Percentiles rank a stretch among this genome's conserved stretches.
These are phyloP conservation scores for Haplochromis burtoni DNA, from an alignment of 2,113 vertebrate species.

Conservation along the genomic window DNA sequence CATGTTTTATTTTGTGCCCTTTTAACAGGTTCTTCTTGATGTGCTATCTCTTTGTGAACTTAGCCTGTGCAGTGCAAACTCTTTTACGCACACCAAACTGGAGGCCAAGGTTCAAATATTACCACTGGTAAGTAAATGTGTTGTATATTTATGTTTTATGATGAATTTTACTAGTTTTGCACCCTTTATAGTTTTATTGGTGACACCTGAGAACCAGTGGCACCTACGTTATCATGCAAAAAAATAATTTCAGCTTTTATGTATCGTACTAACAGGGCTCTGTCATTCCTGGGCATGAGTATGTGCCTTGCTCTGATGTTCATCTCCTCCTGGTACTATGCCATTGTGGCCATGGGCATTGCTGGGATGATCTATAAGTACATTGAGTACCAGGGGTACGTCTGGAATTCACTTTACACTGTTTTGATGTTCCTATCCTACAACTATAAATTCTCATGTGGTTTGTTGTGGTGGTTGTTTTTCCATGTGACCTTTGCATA, in stretches of 20 bases:
- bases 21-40: conserved; percentile 93
- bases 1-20: neutral
- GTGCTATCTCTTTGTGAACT: conserved; percentile 98
- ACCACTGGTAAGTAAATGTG: conserved; percentile 84
- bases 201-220: neutral
- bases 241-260: neutral
- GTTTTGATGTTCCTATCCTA: neutral
- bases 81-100: conserved; percentile 94
- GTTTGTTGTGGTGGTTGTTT: neutral
- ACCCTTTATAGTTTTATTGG: neutral
- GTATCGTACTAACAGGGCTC: conserved; percentile 70
- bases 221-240: neutral
- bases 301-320: conserved; percentile 98
- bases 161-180: neutral
- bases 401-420: conserved; percentile 1
- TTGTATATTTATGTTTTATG: neutral
- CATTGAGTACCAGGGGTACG: conserved; percentile 97
- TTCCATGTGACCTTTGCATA: neutral
- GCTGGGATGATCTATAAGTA: conserved; percentile 99
- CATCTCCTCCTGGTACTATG: conserved; percentile 98
- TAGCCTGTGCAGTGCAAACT: conserved; percentile 95
- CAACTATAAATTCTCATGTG: neutral
- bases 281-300: conserved; percentile 97
- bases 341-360: conserved; percentile 95
- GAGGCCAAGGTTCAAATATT: conserved; percentile 94